phyloP scores from a whole-genome alignment of 2,888 invertebrate species.

The Caenorhabditis afra region DNA sequence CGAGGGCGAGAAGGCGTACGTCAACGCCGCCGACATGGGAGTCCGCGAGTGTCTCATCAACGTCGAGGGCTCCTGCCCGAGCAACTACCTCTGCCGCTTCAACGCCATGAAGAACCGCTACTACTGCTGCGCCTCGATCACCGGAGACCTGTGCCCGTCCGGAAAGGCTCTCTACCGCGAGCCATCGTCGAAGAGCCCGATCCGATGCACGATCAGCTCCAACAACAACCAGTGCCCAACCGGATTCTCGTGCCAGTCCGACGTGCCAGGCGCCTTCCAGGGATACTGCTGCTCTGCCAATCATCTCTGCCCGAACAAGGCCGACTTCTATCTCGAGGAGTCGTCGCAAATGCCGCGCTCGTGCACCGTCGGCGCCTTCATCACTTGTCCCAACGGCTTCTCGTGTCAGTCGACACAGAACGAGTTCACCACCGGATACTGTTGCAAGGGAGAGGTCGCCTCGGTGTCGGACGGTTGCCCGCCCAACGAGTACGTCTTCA shows the following conservation, averaged over 20 bases:
- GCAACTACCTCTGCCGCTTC: conserved; percentile 79
- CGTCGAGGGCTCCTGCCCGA: conserved; percentile 77
- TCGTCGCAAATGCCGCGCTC: conserved; percentile 77
- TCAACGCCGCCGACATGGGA: conserved; percentile 79
- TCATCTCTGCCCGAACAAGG: conserved; percentile 78
- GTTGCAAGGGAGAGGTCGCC: conserved; percentile 78
- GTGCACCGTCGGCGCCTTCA: conserved; percentile 79
- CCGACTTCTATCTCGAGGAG: conserved; percentile 79
- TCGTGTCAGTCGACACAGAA: conserved; percentile 73
- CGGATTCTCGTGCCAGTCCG: conserved; percentile 77
- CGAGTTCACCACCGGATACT: conserved; percentile 78
- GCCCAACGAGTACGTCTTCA: conserved; percentile 79
- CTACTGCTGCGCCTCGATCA: conserved; percentile 80
- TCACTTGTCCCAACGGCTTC: conserved; percentile 79
- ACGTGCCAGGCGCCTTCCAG: conserved; percentile 78
- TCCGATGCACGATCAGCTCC: conserved; percentile 76
- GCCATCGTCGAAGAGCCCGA: conserved; percentile 74
- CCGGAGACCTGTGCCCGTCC: conserved; percentile 77
- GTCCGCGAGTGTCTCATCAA: conserved; percentile 80
- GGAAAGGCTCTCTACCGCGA: conserved; percentile 79
- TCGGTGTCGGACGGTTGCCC: conserved; percentile 78
- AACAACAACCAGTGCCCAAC: conserved; percentile 76
- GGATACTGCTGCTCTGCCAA: conserved; percentile 79
- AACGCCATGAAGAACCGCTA: conserved; percentile 77
- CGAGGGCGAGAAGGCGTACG: conserved; percentile 79